Percentiles rank a stretch among this genome's conserved stretches.
phyloP scores from a whole-genome alignment of 2,797 vertebrate genomes.

The Halcyon chelicuti region DNA sequence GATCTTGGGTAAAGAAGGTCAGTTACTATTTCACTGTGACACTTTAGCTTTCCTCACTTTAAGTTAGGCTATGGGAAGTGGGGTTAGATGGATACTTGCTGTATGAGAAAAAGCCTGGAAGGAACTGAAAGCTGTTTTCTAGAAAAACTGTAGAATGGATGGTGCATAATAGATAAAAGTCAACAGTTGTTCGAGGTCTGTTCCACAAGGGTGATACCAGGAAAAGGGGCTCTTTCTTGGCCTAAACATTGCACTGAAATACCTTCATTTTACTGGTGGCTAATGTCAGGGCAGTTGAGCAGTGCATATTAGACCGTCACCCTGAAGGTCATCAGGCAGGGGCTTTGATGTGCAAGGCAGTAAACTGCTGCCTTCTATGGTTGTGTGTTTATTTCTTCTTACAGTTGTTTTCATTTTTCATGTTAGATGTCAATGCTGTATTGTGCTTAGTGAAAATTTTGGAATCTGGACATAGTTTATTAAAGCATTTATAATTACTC shows the following conservation, averaged over 20 bases:
- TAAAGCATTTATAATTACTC: neutral
- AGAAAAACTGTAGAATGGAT: neutral
- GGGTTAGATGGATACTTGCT: neutral
- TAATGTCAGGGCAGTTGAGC: neutral
- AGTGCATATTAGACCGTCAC: accelerated
- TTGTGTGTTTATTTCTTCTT: neutral
- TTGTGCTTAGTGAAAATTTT: neutral
- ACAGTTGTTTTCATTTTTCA: neutral
- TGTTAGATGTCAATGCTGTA: neutral
- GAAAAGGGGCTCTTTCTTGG: neutral
- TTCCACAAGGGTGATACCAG: neutral
- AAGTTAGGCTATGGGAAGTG: neutral
- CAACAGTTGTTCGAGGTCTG: neutral
- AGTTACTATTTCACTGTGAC: neutral
- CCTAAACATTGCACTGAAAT: neutral
- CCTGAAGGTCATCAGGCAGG: neutral
- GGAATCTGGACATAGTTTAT: neutral
- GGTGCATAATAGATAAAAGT: neutral
- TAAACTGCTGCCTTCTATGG: neutral
- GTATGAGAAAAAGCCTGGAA: neutral
- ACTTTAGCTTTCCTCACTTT: constrained; percentile 7
- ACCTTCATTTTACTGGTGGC: neutral
- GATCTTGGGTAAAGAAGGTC: constrained; percentile 14
- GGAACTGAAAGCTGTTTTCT: neutral
- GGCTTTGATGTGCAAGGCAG: neutral